phyloP scores from a whole-genome alignment of 2,113 vertebrate genomes.

The Menura novaehollandiae region DNA sequence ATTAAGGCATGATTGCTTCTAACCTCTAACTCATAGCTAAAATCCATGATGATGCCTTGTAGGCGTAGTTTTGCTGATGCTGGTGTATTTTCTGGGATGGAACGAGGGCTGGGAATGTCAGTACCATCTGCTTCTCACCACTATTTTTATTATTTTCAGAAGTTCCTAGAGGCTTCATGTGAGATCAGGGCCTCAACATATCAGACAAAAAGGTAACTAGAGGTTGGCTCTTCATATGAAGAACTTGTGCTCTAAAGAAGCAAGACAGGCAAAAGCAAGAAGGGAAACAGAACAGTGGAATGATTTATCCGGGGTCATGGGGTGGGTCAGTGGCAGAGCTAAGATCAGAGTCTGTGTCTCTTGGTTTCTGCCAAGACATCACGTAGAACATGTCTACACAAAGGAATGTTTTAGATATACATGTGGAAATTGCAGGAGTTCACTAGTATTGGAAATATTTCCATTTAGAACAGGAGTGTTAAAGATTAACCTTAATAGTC shows the following conservation, averaged over 20 bases:
- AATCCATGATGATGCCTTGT: not conserved
- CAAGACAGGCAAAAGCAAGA: not conserved
- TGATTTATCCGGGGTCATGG: slow-evolving; percentile 46
- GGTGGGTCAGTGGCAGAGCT: not conserved
- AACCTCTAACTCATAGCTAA: not conserved
- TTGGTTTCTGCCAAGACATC: slow-evolving; percentile 20
- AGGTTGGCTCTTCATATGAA: not conserved
- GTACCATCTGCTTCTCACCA: not conserved
- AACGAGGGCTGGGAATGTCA: not conserved
- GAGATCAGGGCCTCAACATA: not conserved
- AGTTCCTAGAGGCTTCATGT: not conserved
- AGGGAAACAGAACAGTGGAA: slow-evolving; percentile 32
- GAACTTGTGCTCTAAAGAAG: not conserved
- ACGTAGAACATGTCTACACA: slow-evolving; percentile 35
- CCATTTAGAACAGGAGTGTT: slow-evolving; percentile 13
- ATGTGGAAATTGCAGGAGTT: slow-evolving; percentile 1
- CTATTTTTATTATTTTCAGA: not conserved
- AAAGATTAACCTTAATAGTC: slow-evolving; percentile 28
- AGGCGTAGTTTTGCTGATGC: not conserved
- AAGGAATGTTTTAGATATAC: slow-evolving; percentile 25
- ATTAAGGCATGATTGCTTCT: not conserved
- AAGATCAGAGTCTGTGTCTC: slow-evolving; percentile 41
- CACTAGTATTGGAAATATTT: slow-evolving; percentile 14
- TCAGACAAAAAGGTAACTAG: not conserved
- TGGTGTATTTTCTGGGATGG: not conserved